Percentiles rank a stretch among this genome's conserved stretches.
Evolutionary conservation across 2,113 vertebrate species (phyloP).

Genomic region (Channa argus): DNA sequence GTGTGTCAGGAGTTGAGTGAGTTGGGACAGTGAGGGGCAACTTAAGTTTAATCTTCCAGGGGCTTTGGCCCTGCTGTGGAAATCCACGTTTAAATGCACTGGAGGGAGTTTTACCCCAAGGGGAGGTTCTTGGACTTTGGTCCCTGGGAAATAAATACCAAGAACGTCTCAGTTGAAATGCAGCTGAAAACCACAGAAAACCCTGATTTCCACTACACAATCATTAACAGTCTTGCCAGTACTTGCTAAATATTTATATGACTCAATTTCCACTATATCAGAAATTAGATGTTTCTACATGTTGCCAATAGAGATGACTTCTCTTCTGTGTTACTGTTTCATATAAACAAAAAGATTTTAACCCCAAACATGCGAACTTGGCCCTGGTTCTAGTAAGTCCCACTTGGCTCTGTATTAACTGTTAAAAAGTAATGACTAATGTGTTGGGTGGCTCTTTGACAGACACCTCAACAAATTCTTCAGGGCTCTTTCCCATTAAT

Average conservation of each 20-base stretch:
- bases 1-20: no score
- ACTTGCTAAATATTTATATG: slow-evolving; percentile 74
- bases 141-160: no score
- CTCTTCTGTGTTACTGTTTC: slow-evolving; percentile 43
- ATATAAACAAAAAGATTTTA: slow-evolving; percentile 71
- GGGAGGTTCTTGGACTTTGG: no score
- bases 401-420: slow-evolving; percentile 29
- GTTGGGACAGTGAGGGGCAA: no score
- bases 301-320: slow-evolving; percentile 68
- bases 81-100: no score
- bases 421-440: slow-evolving; percentile 54
- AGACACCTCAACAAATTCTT: slow-evolving; percentile 70
- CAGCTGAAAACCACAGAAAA: background rate
- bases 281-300: slow-evolving; percentile 63
- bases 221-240: slow-evolving; percentile 52
- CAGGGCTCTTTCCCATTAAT: slow-evolving; percentile 54
- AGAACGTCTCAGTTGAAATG: no score
- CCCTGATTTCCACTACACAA: slow-evolving; percentile 34
- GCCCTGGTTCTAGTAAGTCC: slow-evolving; percentile 36
- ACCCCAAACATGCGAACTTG: slow-evolving; percentile 55
- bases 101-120: no score
- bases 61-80: no score
- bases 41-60: no score
- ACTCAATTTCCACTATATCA: slow-evolving; percentile 66
- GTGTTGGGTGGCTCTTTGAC: slow-evolving; percentile 61